Conservation (phyloP, 2,113 vertebrate species). For the Butorides virescens region DNA sequence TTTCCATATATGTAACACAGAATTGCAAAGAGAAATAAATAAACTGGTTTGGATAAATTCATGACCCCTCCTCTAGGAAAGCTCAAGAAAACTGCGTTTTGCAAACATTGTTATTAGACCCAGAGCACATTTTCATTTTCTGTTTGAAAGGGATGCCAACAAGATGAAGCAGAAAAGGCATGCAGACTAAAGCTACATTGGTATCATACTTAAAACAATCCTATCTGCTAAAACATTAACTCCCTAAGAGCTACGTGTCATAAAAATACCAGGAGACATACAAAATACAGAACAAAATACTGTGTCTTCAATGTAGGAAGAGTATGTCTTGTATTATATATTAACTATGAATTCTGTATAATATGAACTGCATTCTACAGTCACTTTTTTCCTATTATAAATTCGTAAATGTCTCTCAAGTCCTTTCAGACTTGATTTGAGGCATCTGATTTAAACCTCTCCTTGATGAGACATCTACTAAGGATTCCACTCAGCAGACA, state of each 20-base stretch:
- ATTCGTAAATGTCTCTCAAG: neutral
- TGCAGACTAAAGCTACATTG: neutral
- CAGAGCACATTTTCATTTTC: neutral
- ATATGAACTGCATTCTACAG: neutral
- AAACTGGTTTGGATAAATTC: neutral
- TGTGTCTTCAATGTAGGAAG: neutral
- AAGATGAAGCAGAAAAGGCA: neutral
- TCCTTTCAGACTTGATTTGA: neutral
- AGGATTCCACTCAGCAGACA: neutral
- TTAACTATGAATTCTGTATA: neutral
- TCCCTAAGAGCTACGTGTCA: neutral
- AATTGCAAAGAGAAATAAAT: neutral
- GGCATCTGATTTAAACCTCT: neutral
- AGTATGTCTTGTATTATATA: neutral
- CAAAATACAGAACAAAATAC: neutral
- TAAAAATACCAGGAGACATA: neutral
- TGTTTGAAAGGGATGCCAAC: neutral
- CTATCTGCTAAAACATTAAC: neutral
- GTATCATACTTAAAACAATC: neutral
- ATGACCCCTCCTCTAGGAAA: neutral
- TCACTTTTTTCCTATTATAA: neutral
- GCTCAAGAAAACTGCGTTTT: neutral
- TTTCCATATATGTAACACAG: neutral
- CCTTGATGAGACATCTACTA: fast-evolving
- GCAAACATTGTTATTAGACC: neutral